Base-by-base conservation (phyloP, 30 jellyfish, hydroid and myxozoan genomes). In the Turritopsis rubra region DNA sequence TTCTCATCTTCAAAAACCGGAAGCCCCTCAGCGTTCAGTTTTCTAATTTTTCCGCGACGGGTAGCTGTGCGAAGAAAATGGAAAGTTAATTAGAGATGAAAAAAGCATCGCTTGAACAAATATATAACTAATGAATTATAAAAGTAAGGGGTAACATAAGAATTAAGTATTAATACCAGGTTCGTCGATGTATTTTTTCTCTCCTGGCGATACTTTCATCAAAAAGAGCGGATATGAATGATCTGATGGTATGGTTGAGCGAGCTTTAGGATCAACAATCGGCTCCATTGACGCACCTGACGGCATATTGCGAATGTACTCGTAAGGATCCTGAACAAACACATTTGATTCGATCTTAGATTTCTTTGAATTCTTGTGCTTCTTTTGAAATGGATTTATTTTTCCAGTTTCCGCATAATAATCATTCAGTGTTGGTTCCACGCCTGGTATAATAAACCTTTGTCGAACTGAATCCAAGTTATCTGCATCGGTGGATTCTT, bases 231-330 rank as follows among this genome's bases (percentile, higher is more conserved):
- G 98, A 80, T 73, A 92, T 1, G 98, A 92, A 29, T 88, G 96
- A 54, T 92, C 85, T 16, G 92, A 80, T 4, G 92, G 95, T 7
- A 91, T 83, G 3, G 91, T 75, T 1, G 98, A 88, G 8, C 82
- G 75, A 26, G 93, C 75, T 21, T 83, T 89, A 18, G 96, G 98
- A 73, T 94, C 99, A 26, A 85, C 81, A 65, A 94, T 94, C n/a
- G 99, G 99, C 74, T 94, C 97, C 97, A 94, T 94, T 1, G 99
- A 94, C 0, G 99, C 97, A 16, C 99, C 99, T 22, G 96, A 85
- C 19, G 96, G 92, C 97, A 89, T 89, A 83, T 94, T 94, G 41
- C 97, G 72, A 53, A 94, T 75, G 82, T 94, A 94, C 29, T 94
- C 97, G 66, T 85, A 94, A 1, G 99, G 99, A 85, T 94, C 99